Percentiles rank a stretch among this genome's conserved stretches.
phyloP scores from a whole-genome alignment of 2,113 vertebrate genomes.

The Sprattus sprattus region DNA sequence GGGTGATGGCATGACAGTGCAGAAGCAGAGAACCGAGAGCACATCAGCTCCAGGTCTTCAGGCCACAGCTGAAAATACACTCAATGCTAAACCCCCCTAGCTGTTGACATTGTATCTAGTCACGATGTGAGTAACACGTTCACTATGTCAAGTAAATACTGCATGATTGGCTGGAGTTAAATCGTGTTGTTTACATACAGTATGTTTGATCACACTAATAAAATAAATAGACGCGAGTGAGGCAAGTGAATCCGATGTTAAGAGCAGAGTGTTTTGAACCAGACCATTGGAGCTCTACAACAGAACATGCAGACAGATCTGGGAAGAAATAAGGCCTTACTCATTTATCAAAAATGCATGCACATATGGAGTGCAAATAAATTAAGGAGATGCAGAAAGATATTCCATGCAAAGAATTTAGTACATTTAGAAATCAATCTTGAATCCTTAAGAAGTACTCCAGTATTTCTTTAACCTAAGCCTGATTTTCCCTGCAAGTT shows the following conservation, averaged over 20 bases:
- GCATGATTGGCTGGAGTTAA: no score
- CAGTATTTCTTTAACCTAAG: no score
- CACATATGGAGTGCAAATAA: background rate
- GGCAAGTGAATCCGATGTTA: no score
- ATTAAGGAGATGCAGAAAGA: background rate
- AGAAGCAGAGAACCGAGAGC: background rate
- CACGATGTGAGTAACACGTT: background rate
- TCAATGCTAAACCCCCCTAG: background rate
- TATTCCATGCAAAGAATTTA: no score
- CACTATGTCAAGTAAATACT: background rate
- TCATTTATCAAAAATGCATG: background rate
- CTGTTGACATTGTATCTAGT: background rate
- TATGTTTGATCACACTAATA: no score
- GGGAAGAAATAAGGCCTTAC: background rate
- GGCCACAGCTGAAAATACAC: background rate
- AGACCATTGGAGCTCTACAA: background rate
- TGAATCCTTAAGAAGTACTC: background rate
- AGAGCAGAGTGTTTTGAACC: no score
- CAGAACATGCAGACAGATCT: background rate
- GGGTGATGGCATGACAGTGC: background rate
- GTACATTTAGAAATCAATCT: background rate
- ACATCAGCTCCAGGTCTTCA: background rate
- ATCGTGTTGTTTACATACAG: no score
- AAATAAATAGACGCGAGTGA: no score
- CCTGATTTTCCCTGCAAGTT: no score